Conservation (phyloP, 2,113 vertebrate genomes). For the Halcyon senegalensis region DNA sequence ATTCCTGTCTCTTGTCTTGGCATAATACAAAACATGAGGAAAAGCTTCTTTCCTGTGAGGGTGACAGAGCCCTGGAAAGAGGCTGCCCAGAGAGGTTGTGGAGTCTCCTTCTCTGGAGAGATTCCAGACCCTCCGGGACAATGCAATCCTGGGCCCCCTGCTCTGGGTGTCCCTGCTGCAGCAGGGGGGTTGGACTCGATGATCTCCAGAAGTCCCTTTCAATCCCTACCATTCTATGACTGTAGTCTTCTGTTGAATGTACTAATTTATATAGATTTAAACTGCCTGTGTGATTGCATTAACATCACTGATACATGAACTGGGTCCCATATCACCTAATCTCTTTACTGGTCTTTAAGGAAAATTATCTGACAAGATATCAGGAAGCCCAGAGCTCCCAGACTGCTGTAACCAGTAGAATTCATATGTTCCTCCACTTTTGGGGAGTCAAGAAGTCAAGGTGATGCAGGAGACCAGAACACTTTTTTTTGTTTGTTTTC, state of each 20-base stretch:
- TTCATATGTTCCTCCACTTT: neutral
- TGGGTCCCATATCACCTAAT: neutral
- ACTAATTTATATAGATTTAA: neutral
- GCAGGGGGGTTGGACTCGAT: too few species aligned
- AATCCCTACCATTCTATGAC: too few species aligned
- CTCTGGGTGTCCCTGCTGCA: neutral
- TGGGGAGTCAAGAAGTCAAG: neutral
- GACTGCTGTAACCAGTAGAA: neutral
- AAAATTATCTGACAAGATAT: neutral
- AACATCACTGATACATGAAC: neutral
- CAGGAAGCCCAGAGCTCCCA: neutral
- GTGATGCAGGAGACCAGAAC: neutral
- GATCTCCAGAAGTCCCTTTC: neutral
- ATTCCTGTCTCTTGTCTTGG: fast-evolving
- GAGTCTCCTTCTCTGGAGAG: neutral
- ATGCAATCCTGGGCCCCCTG: neutral
- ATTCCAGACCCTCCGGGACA: neutral
- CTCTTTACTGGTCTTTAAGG: neutral
- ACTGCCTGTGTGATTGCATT: neutral
- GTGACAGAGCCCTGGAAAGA: neutral
- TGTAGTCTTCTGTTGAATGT: neutral
- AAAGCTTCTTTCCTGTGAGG: neutral
- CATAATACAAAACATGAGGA: neutral
- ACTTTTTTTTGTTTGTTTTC: too few species aligned
- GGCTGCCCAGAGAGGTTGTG: neutral